Percentiles rank a stretch among this genome's conserved stretches.
phyloP scores from a whole-genome alignment of 2,888 invertebrate genomes.

The Nemotelus pantherinus region DNA sequence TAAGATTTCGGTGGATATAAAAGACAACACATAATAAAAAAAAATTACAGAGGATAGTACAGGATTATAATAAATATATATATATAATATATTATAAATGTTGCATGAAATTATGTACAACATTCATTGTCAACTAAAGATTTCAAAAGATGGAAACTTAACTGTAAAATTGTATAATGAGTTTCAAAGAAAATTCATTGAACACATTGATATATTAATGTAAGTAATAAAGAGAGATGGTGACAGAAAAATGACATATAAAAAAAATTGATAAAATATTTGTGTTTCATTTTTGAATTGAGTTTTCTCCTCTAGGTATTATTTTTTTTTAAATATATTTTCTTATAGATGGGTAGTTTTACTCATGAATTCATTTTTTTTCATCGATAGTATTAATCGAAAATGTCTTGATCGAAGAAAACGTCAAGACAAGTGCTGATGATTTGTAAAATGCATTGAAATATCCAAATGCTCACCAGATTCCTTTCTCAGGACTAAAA shows the following conservation, averaged over 20 bases:
- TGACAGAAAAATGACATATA: not conserved
- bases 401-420: too few relatives aligned
- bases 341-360: too few relatives aligned
- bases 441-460: too few relatives aligned
- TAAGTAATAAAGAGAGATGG: conserved; percentile 16
- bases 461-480: too few relatives aligned
- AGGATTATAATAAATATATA: conserved; percentile 36
- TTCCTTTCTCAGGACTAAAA: too few relatives aligned
- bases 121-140: conserved; percentile 32
- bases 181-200: not conserved
- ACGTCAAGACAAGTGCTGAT: too few relatives aligned
- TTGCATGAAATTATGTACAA: conserved; percentile 34
- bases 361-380: too few relatives aligned
- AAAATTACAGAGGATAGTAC: conserved; percentile 29
- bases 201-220: conserved; percentile 23
- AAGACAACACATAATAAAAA: not conserved
- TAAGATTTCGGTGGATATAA: not conserved
- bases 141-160: not conserved
- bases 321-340: too few relatives aligned
- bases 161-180: not conserved
- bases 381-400: too few relatives aligned
- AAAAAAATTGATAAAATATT: conserved; percentile 28
- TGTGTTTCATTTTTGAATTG: conserved; percentile 15
- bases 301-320: not conserved
- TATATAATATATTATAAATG: not conserved